Percentiles rank a stretch among this genome's conserved stretches.
These are phyloP conservation scores for Nibea coibor DNA, from an alignment of 2,113 vertebrate genomes.

Conservation along the genomic window DNA sequence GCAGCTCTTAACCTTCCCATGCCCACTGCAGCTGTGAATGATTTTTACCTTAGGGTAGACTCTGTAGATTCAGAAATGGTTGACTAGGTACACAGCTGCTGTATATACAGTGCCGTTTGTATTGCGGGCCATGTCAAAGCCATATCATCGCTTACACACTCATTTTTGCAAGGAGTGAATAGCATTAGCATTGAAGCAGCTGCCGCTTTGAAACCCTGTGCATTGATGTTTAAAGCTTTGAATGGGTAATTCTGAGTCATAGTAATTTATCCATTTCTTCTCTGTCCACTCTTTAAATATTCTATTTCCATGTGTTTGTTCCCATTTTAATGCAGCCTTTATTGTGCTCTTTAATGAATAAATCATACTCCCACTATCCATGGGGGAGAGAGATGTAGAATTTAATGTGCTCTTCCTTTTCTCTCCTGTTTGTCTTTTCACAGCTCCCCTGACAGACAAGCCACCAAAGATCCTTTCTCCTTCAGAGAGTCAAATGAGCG, in stretches of 20 bases:
- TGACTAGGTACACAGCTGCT: constrained; percentile 39
- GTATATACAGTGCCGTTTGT: constrained; percentile 24
- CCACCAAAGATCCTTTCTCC: constrained; percentile 96
- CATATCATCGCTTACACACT: constrained; percentile 30
- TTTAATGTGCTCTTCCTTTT: constrained; percentile 48
- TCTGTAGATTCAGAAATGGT: constrained; percentile 31
- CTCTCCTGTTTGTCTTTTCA: constrained; percentile 76
- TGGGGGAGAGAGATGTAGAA: constrained; percentile 39
- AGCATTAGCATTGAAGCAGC: constrained; percentile 41
- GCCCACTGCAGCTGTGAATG: constrained; percentile 45
- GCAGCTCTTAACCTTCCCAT: constrained; percentile 29
- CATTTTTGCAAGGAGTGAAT: constrained; percentile 10
- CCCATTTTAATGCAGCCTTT: constrained; percentile 54
- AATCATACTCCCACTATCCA: constrained; percentile 60
- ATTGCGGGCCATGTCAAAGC: constrained; percentile 17
- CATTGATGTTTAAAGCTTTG: constrained; percentile 59
- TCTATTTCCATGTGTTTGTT: constrained; percentile 52
- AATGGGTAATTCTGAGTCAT: constrained; percentile 43
- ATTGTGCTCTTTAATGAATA: constrained; percentile 59
- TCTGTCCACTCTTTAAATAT: constrained; percentile 61
- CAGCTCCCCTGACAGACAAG: constrained; percentile 98
- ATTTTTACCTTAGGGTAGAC: constrained; percentile 18
- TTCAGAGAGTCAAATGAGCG: constrained; percentile 91
- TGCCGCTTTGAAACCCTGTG: constrained; percentile 59
- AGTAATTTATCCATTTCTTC: constrained; percentile 42